These are phyloP conservation scores for Pterocles burchelli DNA, from an alignment of 2,113 vertebrate species.

Conservation along the genomic window DNA sequence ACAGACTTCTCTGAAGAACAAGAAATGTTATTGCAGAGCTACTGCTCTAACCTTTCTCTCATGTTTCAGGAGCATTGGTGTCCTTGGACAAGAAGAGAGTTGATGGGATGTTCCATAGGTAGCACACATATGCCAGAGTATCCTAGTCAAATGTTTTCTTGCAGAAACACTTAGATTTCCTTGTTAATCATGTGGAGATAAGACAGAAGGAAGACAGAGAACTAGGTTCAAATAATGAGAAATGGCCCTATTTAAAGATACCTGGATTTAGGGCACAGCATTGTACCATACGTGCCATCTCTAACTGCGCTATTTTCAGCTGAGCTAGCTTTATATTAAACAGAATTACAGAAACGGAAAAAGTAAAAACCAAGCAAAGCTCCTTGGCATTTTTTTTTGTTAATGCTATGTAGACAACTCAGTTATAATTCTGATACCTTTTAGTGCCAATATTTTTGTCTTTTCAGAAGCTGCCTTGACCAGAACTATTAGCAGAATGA, in stretches of 20 bases:
- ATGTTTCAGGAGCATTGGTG: background rate
- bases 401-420: background rate
- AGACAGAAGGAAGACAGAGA: background rate
- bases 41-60: background rate
- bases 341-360: background rate
- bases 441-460: background rate
- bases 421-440: background rate
- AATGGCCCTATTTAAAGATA: background rate
- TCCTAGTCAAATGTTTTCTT: background rate
- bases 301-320: background rate
- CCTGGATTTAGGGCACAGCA: background rate
- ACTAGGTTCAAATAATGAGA: background rate
- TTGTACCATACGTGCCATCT: background rate
- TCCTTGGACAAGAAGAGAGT: background rate
- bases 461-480: background rate
- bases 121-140: background rate
- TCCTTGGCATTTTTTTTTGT: background rate
- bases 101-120: background rate
- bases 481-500: background rate
- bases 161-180: background rate
- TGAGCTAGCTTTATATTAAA: background rate
- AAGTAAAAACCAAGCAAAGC: background rate
- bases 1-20: background rate
- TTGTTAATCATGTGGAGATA: background rate
- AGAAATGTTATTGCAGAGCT: background rate